Evolutionary conservation across 2,888 invertebrate species (phyloP).

Genomic region (Hyposoter didymator): DNA sequence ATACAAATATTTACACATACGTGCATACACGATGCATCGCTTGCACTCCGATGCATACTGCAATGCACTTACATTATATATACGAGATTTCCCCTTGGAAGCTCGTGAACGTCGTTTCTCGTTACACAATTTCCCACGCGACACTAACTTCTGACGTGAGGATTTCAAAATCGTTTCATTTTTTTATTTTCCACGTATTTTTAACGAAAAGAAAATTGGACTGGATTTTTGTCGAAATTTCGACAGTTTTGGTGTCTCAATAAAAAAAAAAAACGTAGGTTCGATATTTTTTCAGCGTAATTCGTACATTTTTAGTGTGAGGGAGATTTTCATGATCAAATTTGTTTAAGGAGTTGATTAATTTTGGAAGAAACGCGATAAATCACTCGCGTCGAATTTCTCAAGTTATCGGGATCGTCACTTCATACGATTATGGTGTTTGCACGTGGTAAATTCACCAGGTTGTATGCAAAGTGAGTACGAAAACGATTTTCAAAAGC

Average conservation of each 20-base stretch:
- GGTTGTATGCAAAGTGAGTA: neutral
- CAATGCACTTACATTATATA: slow-evolving; percentile 8
- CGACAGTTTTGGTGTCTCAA: neutral
- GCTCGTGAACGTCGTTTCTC: slow-evolving; percentile 26
- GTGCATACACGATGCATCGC: slow-evolving; percentile 9
- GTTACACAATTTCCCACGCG: slow-evolving; percentile 43
- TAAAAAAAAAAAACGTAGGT: neutral
- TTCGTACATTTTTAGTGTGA: neutral
- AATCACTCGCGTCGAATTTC: slow-evolving; percentile 14
- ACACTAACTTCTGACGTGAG: slow-evolving; percentile 35
- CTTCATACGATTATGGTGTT: slow-evolving; percentile 18
- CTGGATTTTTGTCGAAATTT: neutral
- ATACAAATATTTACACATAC: neutral
- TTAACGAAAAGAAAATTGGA: neutral
- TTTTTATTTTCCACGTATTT: neutral
- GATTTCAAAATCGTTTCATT: slow-evolving; percentile 20
- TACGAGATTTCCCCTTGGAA: slow-evolving; percentile 30
- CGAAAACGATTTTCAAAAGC: slow-evolving; percentile 12
- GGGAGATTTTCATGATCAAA: neutral
- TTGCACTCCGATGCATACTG: slow-evolving; percentile 37
- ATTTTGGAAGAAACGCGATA: slow-evolving; percentile 19
- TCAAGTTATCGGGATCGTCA: slow-evolving; percentile 1
- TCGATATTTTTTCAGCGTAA: neutral
- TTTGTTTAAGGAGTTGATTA: slow-evolving; percentile 15
- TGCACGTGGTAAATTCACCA: slow-evolving; percentile 34